Percentiles rank a stretch among this genome's conserved stretches.
Evolutionary conservation across 2,888 invertebrate species (phyloP).

Genomic region (Trachelus iudaicus): DNA sequence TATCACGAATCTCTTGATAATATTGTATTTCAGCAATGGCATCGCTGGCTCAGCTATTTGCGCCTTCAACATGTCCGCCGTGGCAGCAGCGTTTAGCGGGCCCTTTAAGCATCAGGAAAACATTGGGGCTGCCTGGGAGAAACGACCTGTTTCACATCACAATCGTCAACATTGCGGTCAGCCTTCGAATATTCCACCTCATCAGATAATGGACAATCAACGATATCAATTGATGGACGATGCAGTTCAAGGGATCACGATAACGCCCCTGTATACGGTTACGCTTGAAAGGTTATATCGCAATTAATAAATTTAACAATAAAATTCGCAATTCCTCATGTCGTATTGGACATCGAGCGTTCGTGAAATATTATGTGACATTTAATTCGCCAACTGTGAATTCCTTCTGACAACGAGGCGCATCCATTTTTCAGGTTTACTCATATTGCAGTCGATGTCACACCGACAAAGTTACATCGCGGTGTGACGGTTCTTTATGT

Average conservation of each 20-base stretch:
- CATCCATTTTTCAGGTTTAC: conserved; percentile 67
- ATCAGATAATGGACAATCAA: conserved; percentile 73
- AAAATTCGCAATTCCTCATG: background rate
- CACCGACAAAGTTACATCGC: conserved; percentile 77
- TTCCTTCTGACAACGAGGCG: background rate
- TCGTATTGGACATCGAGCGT: background rate
- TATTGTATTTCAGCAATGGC: conserved; percentile 72
- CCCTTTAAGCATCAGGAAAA: conserved; percentile 87
- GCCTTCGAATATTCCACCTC: conserved; percentile 42
- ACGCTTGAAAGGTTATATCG: conserved; percentile 71
- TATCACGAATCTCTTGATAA: background rate
- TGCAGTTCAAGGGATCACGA: conserved; percentile 80
- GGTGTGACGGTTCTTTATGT: conserved; percentile 84
- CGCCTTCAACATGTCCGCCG: conserved; percentile 85
- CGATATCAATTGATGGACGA: conserved; percentile 90
- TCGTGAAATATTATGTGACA: background rate
- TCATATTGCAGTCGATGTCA: conserved; percentile 85
- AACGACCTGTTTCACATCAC: conserved; percentile 64
- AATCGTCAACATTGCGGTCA: conserved; percentile 67
- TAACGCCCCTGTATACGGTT: conserved; percentile 77
- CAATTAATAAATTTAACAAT: background rate
- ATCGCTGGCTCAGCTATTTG: conserved; percentile 94
- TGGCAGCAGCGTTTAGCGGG: conserved; percentile 84
- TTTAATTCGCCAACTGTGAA: background rate
- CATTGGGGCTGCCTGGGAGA: conserved; percentile 82